Conservation (phyloP, 2,888 invertebrate species). For the Melipona bicolor region DNA sequence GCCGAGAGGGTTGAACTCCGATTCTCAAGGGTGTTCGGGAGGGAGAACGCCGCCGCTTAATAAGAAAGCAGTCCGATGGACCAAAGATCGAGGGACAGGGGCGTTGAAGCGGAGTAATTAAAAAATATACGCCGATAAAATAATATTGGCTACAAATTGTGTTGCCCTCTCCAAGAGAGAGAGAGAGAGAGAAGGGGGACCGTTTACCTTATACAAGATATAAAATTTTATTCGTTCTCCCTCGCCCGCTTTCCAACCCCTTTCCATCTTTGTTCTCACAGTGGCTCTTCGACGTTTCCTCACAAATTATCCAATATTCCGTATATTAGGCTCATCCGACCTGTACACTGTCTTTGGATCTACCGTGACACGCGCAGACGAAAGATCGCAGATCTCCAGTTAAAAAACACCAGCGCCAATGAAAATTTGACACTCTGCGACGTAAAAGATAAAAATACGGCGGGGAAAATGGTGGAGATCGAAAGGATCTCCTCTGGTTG, state of each 20-base stretch:
- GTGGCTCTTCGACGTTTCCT: constrained; percentile 53
- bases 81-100: constrained; percentile 69
- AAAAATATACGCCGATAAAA: constrained; percentile 82
- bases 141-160: constrained; percentile 83
- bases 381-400: too few species aligned
- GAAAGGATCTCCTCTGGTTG: neutral
- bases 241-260: constrained; percentile 34
- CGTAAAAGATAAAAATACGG: too few species aligned
- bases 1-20: constrained; percentile 79
- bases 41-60: constrained; percentile 74
- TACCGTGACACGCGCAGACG: neutral
- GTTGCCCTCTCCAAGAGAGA: constrained; percentile 54
- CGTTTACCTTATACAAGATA: constrained; percentile 73
- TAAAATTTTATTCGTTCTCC: constrained; percentile 72
- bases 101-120: constrained; percentile 81
- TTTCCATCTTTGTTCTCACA: constrained; percentile 48
- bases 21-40: constrained; percentile 76
- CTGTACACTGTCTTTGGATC: neutral
- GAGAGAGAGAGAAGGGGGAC: constrained; percentile 45
- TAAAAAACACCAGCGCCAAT: too few species aligned
- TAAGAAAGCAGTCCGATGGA: constrained; percentile 75
- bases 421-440: too few species aligned
- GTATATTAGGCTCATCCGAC: too few species aligned
- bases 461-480: neutral
- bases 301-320: neutral